Evolutionary conservation across 2,888 invertebrate species (phyloP).

Genomic region (Anoplius nigerrimus): DNA sequence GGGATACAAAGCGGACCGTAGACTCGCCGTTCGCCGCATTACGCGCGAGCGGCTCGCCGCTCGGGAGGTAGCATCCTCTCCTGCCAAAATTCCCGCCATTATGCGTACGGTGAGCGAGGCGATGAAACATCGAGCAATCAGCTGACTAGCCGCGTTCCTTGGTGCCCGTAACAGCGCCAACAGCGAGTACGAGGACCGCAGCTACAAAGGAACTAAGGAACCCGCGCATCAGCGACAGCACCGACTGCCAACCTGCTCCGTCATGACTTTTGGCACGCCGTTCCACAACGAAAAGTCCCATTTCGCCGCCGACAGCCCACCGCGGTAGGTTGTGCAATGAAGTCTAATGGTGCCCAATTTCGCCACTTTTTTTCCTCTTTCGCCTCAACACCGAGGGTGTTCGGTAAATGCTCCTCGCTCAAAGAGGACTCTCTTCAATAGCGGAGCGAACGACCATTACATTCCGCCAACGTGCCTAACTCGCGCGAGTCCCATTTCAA

Average conservation of each 20-base stretch:
- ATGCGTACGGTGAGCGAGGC: slow-evolving; percentile 61
- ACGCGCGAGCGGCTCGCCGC: too few species aligned
- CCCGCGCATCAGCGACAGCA: slow-evolving; percentile 27
- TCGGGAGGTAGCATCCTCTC: too few species aligned
- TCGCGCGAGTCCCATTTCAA: too few species aligned
- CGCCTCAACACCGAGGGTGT: too few species aligned
- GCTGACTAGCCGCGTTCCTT: slow-evolving; percentile 67
- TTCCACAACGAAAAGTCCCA: slow-evolving; percentile 68
- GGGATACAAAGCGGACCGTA: too few species aligned
- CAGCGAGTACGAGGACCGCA: slow-evolving; percentile 39
- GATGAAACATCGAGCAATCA: slow-evolving; percentile 63
- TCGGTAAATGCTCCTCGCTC: too few species aligned
- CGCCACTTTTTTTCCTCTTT: not conserved
- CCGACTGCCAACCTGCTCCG: slow-evolving; percentile 54
- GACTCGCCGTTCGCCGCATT: too few species aligned
- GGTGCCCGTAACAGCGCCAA: slow-evolving; percentile 46
- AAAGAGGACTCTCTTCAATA: too few species aligned
- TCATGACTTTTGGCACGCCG: slow-evolving; percentile 71
- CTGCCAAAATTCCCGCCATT: slow-evolving; percentile 30
- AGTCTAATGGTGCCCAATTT: not conserved
- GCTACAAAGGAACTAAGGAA: slow-evolving; percentile 31
- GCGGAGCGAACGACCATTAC: too few species aligned
- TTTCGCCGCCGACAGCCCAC: slow-evolving; percentile 60
- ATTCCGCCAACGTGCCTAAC: too few species aligned
- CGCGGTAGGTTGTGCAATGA: slow-evolving; percentile 58